Evolutionary conservation across 2,797 vertebrate genomes (phyloP), one percentile per base, ranked within the genome.

Genomic region (Poecilia velifera): DNA sequence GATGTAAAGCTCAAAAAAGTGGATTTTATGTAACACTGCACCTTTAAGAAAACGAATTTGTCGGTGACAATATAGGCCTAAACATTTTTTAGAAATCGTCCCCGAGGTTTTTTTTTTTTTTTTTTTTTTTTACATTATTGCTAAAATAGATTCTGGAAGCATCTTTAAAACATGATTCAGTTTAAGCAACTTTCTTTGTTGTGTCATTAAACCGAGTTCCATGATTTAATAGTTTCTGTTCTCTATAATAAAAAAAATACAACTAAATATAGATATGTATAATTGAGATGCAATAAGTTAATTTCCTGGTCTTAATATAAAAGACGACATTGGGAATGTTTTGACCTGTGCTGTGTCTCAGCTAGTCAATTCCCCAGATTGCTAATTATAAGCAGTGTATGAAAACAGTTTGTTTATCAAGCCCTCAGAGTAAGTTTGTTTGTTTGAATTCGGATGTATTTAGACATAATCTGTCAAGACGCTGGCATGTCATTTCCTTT

Each of bases 401-500:
- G 31, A 6, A 22, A 55, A 34, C 10, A 36, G 7, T 66, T 64
- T 73, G 7, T 72, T 84, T 68, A 78, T 84, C 73, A 43, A 6
- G 4, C 55, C 28, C 46, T 75, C 13, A 0, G 16, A 53, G 31
- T n/a, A 47, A 41, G 22, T 73, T 45, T 84, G 71, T 88, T 90
- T 92, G 85, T 92, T 90, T 93, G 59, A 75, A 74, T 39, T 57
- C 7, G 71, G 72, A 81, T 85, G 55, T 64, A 80, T 79, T 88
- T 77, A 76, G 64, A 80, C 46, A 22, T 77, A 51, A 85, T 81
- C 85, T n/a, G 64, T 81, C 77, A 68, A 45, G 31, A 84, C 66
- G 55, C 76, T 66, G 34, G 85, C 74, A 47, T 66, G 77, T 14
- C 64, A 79, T 90, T 92, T 91, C 91, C 89, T 71, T 36, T 76